Percentiles rank a stretch among this genome's conserved stretches.
Conservation (phyloP, 2,888 invertebrate species). For the Hyposoter didymator region DNA sequence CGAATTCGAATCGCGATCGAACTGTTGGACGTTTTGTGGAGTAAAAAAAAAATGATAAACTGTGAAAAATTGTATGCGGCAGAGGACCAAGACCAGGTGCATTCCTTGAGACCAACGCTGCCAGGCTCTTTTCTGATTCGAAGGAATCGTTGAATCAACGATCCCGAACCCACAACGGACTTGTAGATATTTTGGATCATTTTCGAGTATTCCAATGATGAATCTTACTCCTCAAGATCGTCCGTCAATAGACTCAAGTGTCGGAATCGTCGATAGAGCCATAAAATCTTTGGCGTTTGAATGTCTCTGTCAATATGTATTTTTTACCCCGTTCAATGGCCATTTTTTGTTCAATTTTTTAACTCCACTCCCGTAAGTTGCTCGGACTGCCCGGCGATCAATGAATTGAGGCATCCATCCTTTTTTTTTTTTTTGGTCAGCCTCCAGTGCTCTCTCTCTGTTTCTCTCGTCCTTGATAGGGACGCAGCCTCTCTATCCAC, state of each 20-base stretch:
- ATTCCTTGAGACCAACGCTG: constrained; percentile 45
- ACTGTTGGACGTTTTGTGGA: constrained; percentile 3
- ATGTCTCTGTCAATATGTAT: constrained; percentile 46
- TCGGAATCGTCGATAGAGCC: constrained; percentile 31
- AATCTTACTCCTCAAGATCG: background rate
- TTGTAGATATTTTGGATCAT: background rate
- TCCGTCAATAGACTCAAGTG: constrained; percentile 15
- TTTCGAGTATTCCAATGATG: background rate
- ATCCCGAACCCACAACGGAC: background rate
- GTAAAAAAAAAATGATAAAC: constrained; percentile 31
- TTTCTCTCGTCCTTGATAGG: constrained; percentile 68
- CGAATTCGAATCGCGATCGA: constrained; percentile 49
- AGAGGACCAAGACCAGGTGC: constrained; percentile 62
- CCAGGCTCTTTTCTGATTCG: constrained; percentile 6
- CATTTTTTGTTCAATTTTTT: constrained; percentile 67
- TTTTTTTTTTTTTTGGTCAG: constrained; percentile 83
- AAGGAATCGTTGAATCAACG: background rate
- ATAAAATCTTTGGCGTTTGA: constrained; percentile 31
- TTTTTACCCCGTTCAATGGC: constrained; percentile 46
- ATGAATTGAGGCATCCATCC: constrained; percentile 84
- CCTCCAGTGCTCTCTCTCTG: constrained; percentile 71
- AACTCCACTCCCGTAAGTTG: constrained; percentile 80
- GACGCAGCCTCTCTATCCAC: constrained; percentile 73
- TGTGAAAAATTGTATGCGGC: constrained; percentile 39
- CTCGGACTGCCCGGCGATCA: constrained; percentile 83